These are phyloP conservation scores for Phymanthus crucifer DNA, from an alignment of 92 coral and sea anemone genomes.

Conservation along the genomic window DNA sequence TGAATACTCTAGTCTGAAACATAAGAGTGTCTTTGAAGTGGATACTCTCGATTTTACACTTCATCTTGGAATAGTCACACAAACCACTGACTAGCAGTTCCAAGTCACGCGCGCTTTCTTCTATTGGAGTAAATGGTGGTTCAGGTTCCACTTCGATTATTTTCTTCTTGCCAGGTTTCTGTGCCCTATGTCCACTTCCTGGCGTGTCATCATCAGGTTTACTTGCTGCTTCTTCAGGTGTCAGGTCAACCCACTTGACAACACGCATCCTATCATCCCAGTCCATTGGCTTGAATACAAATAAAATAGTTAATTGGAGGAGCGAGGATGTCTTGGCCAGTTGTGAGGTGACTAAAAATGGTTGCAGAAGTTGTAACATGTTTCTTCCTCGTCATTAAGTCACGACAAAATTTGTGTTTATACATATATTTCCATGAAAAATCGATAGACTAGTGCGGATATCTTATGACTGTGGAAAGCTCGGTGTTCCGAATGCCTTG, in stretches of 20 bases:
- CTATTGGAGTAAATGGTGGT: slow-evolving; percentile 86
- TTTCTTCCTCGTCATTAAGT: no score
- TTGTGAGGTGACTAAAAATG: no score
- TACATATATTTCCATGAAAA: no score
- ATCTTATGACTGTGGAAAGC: no score
- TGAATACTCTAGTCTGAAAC: slow-evolving; percentile 95
- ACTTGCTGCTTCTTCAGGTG: slow-evolving; percentile 37
- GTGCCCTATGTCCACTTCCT: slow-evolving; percentile 52
- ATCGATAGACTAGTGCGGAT: no score
- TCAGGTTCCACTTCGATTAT: slow-evolving; percentile 91
- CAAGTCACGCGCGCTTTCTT: slow-evolving; percentile 78
- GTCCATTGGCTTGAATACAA: slow-evolving; percentile 74
- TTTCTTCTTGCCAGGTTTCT: slow-evolving; percentile 84
- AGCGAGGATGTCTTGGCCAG: no score
- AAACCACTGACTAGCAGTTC: slow-evolving; percentile 75
- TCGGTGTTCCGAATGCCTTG: no score
- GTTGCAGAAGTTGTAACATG: no score
- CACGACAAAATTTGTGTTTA: no score
- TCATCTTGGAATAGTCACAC: slow-evolving; percentile 83
- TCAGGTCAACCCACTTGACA: slow-evolving; percentile 89
- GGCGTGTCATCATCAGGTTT: slow-evolving; percentile 58
- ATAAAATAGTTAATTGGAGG: background rate
- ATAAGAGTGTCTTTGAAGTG: slow-evolving; percentile 95
- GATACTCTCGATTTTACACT: slow-evolving; percentile 66
- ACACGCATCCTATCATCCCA: slow-evolving; percentile 99